These are phyloP conservation scores for Ciona savignyi DNA, from an alignment of 23 tunicate species.

Conservation along the genomic window DNA sequence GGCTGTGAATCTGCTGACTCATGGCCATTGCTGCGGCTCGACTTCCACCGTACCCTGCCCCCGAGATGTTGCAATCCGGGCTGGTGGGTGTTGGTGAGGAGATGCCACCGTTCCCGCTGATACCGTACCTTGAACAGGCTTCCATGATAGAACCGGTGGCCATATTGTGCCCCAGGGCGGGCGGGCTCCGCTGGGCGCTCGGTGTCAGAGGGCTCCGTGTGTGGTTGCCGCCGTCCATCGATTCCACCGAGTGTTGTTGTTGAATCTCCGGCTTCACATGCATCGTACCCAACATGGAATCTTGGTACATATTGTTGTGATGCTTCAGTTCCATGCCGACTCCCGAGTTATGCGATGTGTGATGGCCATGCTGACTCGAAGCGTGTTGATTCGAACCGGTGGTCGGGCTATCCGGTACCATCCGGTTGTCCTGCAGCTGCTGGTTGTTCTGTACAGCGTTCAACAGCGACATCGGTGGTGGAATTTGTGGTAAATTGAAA, in stretches of 20 bases:
- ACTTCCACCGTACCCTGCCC: slow-evolving; percentile 27
- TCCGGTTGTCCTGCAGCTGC: slow-evolving; percentile 17
- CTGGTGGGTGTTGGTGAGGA: slow-evolving; percentile 42
- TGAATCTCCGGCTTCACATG: slow-evolving; percentile 83
- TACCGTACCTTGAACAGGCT: slow-evolving; percentile 56
- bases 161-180: slow-evolving; percentile 15
- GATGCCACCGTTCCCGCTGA: slow-evolving; percentile 28
- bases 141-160: slow-evolving; percentile 44
- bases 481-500: slow-evolving; percentile 84
- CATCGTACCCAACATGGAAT: slow-evolving; percentile 24
- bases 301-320: slow-evolving; percentile 21
- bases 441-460: slow-evolving; percentile 28
- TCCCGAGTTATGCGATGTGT: slow-evolving; percentile 4
- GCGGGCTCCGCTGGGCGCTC: slow-evolving; percentile 31
- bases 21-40: slow-evolving; percentile 8
- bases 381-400: not conserved
- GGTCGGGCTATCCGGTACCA: slow-evolving; percentile 6
- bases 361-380: not conserved
- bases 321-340: slow-evolving; percentile 49
- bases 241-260: slow-evolving; percentile 61
- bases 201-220: slow-evolving; percentile 50
- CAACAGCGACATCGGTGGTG: slow-evolving; percentile 62
- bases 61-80: slow-evolving; percentile 31
- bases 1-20: slow-evolving; percentile 16
- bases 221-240: slow-evolving; percentile 38